These are phyloP conservation scores for Odocoileus virginianus DNA, from an alignment of 2,113 vertebrate species.

Conservation along the genomic window DNA sequence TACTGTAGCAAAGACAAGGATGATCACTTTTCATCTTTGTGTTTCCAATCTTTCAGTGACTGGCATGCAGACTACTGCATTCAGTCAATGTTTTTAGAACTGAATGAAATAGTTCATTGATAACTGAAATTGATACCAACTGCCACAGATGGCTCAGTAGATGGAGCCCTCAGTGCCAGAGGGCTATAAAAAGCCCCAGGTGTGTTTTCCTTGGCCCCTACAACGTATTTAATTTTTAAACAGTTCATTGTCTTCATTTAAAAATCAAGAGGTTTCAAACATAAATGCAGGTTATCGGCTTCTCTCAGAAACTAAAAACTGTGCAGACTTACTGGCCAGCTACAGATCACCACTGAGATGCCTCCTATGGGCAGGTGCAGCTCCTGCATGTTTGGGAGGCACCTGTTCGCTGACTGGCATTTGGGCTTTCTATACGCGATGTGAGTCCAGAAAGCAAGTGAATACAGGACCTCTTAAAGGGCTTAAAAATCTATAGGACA, in stretches of 20 bases:
- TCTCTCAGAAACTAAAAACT: background rate
- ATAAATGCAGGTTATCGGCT: background rate
- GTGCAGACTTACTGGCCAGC: background rate
- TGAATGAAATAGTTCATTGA: background rate
- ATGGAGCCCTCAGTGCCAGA: background rate
- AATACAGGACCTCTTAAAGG: background rate
- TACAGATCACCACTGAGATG: accelerated
- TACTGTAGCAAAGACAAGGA: background rate
- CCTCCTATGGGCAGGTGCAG: accelerated
- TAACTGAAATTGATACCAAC: background rate
- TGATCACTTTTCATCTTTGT: background rate
- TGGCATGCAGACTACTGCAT: background rate
- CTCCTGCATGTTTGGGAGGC: background rate
- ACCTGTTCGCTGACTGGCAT: background rate
- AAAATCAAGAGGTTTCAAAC: background rate
- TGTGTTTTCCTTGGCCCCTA: background rate
- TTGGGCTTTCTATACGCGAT: background rate
- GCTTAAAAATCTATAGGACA: background rate
- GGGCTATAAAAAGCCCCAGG: background rate
- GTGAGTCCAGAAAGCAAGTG: background rate
- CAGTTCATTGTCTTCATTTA: background rate
- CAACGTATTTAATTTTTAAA: background rate
- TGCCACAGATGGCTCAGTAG: background rate
- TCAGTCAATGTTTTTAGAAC: background rate
- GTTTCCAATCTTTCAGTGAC: background rate